Evolutionary conservation across 2,113 vertebrate genomes (phyloP).

Genomic region (Origma solitaria): DNA sequence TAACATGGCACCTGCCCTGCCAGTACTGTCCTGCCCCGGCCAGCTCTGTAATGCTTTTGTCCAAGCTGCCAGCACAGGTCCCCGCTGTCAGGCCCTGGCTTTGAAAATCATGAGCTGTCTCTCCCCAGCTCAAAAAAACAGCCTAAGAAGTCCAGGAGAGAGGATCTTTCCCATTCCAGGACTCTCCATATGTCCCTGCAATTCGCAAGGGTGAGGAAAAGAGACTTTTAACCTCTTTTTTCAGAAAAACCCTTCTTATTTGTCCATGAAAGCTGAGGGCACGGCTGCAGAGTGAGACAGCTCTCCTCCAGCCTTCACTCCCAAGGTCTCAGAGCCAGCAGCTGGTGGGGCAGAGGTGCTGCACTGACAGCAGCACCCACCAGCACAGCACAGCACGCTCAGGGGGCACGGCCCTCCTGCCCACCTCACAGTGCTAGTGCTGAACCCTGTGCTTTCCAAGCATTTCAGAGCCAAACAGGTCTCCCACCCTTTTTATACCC

Average conservation of each 20-base stretch:
- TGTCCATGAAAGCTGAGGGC: neutral
- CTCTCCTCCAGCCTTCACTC: neutral
- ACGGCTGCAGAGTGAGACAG: neutral
- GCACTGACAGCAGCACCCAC: neutral
- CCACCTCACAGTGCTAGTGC: neutral
- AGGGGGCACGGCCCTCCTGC: accelerated
- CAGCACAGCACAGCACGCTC: accelerated
- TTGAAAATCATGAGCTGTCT: neutral
- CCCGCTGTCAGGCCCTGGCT: neutral
- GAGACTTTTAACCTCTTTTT: neutral
- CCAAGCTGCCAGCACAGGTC: accelerated
- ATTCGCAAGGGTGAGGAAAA: neutral
- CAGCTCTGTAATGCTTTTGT: accelerated
- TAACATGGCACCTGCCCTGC: neutral
- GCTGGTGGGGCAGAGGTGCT: neutral
- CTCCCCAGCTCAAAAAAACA: neutral
- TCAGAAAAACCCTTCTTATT: neutral
- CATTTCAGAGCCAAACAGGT: neutral
- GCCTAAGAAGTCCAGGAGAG: neutral
- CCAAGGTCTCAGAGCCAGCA: neutral
- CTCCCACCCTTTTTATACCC: too few relatives aligned
- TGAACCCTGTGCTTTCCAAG: neutral
- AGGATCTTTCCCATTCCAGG: neutral
- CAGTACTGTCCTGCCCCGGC: neutral
- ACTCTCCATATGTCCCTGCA: accelerated